Base-by-base conservation (phyloP, 2,113 vertebrate genomes). In the Lates calcarifer region DNA sequence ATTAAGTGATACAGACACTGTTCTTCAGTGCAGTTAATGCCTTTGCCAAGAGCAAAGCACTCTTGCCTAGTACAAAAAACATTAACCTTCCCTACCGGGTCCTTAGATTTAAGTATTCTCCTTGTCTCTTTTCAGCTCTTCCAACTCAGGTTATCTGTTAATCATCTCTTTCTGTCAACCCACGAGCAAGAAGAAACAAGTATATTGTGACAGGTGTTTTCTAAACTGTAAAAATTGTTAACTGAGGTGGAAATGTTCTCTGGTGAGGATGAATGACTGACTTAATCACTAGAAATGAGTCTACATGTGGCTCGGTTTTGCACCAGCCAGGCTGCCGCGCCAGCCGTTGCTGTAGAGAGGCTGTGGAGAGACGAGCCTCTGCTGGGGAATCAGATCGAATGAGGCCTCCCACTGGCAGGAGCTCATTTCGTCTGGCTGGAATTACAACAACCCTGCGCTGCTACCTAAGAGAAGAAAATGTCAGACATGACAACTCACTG, bases 241-340 rank as follows among this genome's bases (percentile, higher is more conserved):
- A 89, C 76, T 75, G 77, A 83, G 22, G 57, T 65, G 69, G 58
- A 92, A 87, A 83, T 88, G 77, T 86, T 90, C 82, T 86, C 68
- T 20, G 8, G 73, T 87, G 74, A 86, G 74, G 74, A 67, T 81
- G 81, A 88, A 68, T 85, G 85, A 82, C 72, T 87, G 86, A 85
- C 85, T 88, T 90, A 86, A 91, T 93, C 88, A 92, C 68, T 49
- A 79, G 74, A 79, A 93, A 89, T 87, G 62, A 90, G 89, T 87
- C 70, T 86, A 72, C 57, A 74, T 80, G 83, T 91, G 82, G 77
- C 77, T 91, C 71, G 71, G 49, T 87, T 91, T 87, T 85, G 77
- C 79, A 87, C 82, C 87, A 85, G 85, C 77, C 39, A 60, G 65
- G 84, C 81, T 82, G 85, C 87, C 81, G 72, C 60, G 28, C 72